A percentile compares a stretch with the other conserved stretches of the same genome.
These are phyloP conservation scores for Cyphomyrmex costatus DNA, from an alignment of 1,140 invertebrate species.

Conservation along the genomic window DNA sequence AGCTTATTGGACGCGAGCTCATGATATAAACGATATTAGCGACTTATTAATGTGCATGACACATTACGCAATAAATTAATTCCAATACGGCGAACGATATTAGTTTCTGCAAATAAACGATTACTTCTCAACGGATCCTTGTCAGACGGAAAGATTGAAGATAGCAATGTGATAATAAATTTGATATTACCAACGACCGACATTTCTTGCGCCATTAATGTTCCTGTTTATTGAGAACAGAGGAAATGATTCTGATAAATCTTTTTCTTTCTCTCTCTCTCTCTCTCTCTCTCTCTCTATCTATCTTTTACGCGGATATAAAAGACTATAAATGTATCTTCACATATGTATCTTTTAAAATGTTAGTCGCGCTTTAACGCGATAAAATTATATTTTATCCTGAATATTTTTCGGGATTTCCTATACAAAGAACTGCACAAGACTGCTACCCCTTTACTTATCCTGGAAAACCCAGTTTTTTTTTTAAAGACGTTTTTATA, in stretches of 20 bases:
- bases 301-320: neutral
- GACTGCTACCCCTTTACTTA: neutral
- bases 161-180: conserved; percentile 14
- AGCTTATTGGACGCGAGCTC: conserved; percentile 31
- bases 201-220: neutral
- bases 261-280: neutral
- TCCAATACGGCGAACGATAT: neutral
- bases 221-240: conserved; percentile 27
- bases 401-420: neutral
- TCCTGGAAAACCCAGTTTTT: neutral
- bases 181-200: conserved; percentile 13
- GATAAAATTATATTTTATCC: neutral
- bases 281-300: neutral
- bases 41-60: conserved; percentile 44
- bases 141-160: conserved; percentile 8
- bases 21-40: conserved; percentile 37
- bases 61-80: conserved; percentile 47
- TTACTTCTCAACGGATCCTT: conserved; percentile 1
- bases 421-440: neutral
- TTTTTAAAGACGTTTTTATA: neutral
- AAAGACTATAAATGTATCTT: conserved; percentile 1
- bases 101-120: conserved; percentile 27
- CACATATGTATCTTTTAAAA: neutral
- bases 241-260: conserved; percentile 15
- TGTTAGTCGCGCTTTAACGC: neutral